A percentile compares a stretch with the other conserved stretches of the same genome.
Conservation (phyloP, 1,140 invertebrate genomes). For the Megalonaias nervosa region DNA sequence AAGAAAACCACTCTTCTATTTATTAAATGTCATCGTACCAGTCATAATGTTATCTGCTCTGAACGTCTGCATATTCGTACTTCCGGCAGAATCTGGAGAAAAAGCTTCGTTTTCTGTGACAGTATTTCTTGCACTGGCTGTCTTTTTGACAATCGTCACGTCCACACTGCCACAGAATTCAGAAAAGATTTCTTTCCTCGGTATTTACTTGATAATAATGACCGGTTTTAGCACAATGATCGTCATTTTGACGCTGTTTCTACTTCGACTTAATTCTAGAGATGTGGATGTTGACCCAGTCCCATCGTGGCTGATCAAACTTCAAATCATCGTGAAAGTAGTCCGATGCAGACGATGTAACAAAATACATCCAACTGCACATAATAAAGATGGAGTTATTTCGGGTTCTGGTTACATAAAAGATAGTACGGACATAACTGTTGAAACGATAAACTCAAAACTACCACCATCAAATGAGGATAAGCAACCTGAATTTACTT, state of each 20-base stretch:
- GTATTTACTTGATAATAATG: slow-evolving; percentile 24
- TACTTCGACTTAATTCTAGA: slow-evolving; percentile 19
- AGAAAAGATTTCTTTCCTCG: slow-evolving; percentile 26
- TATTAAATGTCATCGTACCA: slow-evolving; percentile 27
- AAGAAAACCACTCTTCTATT: slow-evolving; percentile 29
- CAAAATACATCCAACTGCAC: not conserved
- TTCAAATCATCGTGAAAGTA: not conserved
- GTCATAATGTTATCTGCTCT: slow-evolving; percentile 26
- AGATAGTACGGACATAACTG: not conserved
- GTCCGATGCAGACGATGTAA: slow-evolving; percentile 6
- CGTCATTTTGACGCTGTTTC: slow-evolving; percentile 15
- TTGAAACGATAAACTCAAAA: not conserved
- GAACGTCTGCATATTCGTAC: slow-evolving; percentile 27
- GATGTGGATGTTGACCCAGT: slow-evolving; percentile 6
- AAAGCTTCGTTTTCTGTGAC: slow-evolving; percentile 25
- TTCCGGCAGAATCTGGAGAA: slow-evolving; percentile 26
- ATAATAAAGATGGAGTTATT: slow-evolving; percentile 15
- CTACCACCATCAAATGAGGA: not conserved
- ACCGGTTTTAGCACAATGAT: slow-evolving; percentile 29
- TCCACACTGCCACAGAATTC: slow-evolving; percentile 29
- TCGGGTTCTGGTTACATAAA: slow-evolving; percentile 4
- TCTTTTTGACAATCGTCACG: slow-evolving; percentile 32
- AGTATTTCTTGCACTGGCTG: slow-evolving; percentile 29
- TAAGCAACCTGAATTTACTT: slow-evolving; percentile 11
- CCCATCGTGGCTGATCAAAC: not conserved